A percentile compares a stretch with the other conserved stretches of the same genome.
phyloP scores from a whole-genome alignment of 2,888 invertebrate genomes.

The Incurvaria masculella region DNA sequence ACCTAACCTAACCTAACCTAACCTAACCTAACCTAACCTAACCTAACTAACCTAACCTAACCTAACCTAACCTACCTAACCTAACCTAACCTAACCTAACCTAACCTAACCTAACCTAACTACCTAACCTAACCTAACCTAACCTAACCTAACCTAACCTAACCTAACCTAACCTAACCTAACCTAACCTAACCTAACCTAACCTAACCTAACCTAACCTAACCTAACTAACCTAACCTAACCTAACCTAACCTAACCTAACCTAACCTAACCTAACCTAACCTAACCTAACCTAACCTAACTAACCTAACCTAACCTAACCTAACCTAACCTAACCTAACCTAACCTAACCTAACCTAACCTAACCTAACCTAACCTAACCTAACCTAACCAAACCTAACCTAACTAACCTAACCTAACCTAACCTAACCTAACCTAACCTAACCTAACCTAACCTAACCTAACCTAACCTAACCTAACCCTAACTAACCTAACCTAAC shows the following conservation, averaged over 20 bases:
- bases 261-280: constrained; percentile 7
- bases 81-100: constrained; percentile 2
- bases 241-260: constrained; percentile 7
- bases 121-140: not conserved
- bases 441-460: constrained; percentile 8
- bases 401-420: constrained; percentile 8
- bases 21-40: constrained; percentile 13
- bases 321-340: no score
- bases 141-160: constrained; percentile 3
- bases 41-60: constrained; percentile 14
- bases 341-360: constrained; percentile 8
- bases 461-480: constrained; percentile 9
- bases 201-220: constrained; percentile 2
- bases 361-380: constrained; percentile 8
- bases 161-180: constrained; percentile 8
- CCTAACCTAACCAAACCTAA: constrained; percentile 4
- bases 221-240: not conserved
- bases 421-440: constrained; percentile 9
- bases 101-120: constrained; percentile 3
- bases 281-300: no score
- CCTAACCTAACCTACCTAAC: constrained; percentile 11
- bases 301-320: no score
- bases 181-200: constrained; percentile 9
- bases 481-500: not conserved
- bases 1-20: constrained; percentile 7